Evolutionary conservation across 2,113 vertebrate genomes (phyloP).

Genomic region (Ammodytes dubius): DNA sequence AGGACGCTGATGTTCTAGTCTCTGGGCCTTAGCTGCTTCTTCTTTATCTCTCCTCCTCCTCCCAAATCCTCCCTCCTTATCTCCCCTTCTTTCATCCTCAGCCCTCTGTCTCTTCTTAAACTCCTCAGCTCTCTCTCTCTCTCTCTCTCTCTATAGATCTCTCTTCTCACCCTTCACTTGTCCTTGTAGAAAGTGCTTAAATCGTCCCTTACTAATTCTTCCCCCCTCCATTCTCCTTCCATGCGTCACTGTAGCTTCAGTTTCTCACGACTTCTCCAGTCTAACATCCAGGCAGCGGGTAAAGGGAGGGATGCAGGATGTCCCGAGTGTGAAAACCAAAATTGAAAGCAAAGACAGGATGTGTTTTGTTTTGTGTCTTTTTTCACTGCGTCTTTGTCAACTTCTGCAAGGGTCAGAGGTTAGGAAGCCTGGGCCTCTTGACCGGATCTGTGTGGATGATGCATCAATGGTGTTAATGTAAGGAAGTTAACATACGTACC

Average conservation of each 20-base stretch:
- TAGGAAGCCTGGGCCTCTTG: conserved; percentile 37
- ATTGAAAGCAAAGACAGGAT: conserved; percentile 56
- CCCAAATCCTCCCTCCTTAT: conserved; percentile 9
- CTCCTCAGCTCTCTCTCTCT: too few species aligned
- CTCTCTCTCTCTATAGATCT: conserved; percentile 28
- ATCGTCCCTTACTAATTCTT: conserved; percentile 25
- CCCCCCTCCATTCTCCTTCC: not conserved
- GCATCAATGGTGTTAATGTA: not conserved
- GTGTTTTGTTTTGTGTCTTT: conserved; percentile 42
- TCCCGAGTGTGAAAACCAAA: conserved; percentile 19
- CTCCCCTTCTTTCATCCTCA: too few species aligned
- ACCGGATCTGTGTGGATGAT: not conserved
- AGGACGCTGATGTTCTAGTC: too few species aligned
- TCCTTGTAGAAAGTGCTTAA: conserved; percentile 42
- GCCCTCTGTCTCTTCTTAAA: not conserved
- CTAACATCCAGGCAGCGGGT: conserved; percentile 10
- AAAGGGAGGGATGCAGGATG: not conserved
- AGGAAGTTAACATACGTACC: not conserved
- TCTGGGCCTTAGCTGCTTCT: not conserved
- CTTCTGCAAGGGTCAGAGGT: conserved; percentile 47
- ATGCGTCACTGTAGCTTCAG: conserved; percentile 32
- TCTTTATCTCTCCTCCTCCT: conserved; percentile 15
- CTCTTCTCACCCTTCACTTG: conserved; percentile 17
- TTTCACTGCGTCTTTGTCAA: conserved; percentile 44
- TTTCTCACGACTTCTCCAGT: conserved; percentile 37